Evolutionary conservation across 2,113 vertebrate species (phyloP), one percentile per base, ranked within the genome.

Genomic region (Tetrao urogallus): DNA sequence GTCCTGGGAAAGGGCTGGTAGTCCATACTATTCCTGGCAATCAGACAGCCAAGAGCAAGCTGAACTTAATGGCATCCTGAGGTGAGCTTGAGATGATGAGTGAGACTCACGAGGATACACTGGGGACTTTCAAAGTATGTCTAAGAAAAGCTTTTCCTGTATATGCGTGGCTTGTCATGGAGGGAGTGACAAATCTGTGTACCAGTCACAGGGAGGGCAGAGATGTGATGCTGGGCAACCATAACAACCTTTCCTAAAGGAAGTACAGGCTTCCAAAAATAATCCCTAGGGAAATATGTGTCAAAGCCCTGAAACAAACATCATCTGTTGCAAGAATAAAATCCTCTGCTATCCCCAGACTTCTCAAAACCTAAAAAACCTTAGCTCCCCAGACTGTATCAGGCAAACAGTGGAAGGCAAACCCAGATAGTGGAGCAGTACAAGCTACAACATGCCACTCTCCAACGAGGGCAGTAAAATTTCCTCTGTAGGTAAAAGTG

Each of bases 251-350:
- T 67, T 88, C 58, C 83, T 69, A 76, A 84, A 78, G n/a, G 69
- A 50, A 87, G 64, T 40, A 76, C 30, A 73, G 75, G 20, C 43
- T 92, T 77, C 40, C 91, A 94, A 82, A 90, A 94, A 92, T 63
- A 96, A 82, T 82, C 70, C 45, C 45, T 63, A 15, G 38, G 70
- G 79, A 80, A 47, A 38, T 20, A 32, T 47, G 45, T n/a, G 38
- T 10, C n/a, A 45, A 30, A 87, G 30, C 12, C 52, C 58, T 63
- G 63, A 71, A 67, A 74, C 40, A 83, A 82, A 78, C 65, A 88
- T 76, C 75, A 88, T 79, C 85, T 82, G 45, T 28, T 86, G 75
- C 60, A 88, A 86, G 71, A 79, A 86, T 61, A 48, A 94, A 91
- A 88, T 11, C 27, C 48, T 93, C 54, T 76, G 32, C 45, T 63